phyloP scores from a whole-genome alignment of 2,113 vertebrate genomes.

The Thamnaconus septentrionalis region DNA sequence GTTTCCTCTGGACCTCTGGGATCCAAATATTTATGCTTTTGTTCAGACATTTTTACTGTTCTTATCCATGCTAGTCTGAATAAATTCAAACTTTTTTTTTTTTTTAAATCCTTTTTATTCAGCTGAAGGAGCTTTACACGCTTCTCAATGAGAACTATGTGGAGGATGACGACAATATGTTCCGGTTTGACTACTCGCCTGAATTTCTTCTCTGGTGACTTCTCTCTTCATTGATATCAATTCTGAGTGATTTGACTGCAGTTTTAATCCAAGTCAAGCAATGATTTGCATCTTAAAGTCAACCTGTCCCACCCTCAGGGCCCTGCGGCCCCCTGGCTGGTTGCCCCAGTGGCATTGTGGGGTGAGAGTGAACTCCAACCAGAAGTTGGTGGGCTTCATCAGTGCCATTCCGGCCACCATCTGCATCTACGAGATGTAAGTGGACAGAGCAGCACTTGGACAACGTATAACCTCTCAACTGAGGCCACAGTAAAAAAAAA shows the following conservation, averaged over 20 bases:
- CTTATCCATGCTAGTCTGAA: too few species aligned
- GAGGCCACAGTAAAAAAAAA: too few species aligned
- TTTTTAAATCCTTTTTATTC: background rate
- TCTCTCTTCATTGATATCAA: background rate
- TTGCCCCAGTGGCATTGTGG: slow-evolving; percentile 98
- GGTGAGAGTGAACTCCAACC: slow-evolving; percentile 94
- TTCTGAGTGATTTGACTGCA: background rate
- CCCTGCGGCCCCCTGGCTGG: slow-evolving; percentile 95
- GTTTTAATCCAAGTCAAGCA: background rate
- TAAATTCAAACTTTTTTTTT: background rate
- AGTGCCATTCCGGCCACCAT: slow-evolving; percentile 95
- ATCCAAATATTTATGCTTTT: background rate
- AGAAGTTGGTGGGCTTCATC: slow-evolving; percentile 97
- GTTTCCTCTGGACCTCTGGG: background rate
- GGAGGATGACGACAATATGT: slow-evolving; percentile 99
- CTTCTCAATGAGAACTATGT: slow-evolving; percentile 98
- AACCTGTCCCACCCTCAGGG: slow-evolving; percentile 72
- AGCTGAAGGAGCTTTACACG: slow-evolving; percentile 98
- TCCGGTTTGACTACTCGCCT: slow-evolving; percentile 97
- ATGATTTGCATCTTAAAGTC: background rate
- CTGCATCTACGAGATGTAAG: slow-evolving; percentile 93
- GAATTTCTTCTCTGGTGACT: slow-evolving; percentile 97
- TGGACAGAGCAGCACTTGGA: background rate
- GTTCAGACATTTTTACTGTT: slow-evolving; percentile 58
- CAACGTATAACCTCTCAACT: background rate